phyloP scores from a whole-genome alignment of 2,888 invertebrate species.

The Ormyrus thymus region DNA sequence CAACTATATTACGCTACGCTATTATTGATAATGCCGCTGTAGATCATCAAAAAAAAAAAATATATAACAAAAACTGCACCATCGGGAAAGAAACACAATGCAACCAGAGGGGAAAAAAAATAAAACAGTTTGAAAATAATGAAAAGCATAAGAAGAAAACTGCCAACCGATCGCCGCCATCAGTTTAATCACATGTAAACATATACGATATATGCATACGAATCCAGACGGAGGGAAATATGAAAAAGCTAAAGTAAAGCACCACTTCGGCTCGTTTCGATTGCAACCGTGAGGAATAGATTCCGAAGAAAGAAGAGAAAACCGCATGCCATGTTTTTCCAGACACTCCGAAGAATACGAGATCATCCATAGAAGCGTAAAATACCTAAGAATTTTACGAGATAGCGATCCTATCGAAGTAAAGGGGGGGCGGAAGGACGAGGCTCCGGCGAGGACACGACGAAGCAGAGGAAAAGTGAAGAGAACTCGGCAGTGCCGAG shows the following conservation, averaged over 20 bases:
- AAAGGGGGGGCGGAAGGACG: conserved; percentile 41
- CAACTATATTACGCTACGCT: conserved; percentile 60
- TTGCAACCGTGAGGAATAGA: conserved; percentile 52
- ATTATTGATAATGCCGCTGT: conserved; percentile 57
- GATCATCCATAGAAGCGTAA: conserved; percentile 26
- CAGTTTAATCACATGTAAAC: conserved; percentile 44
- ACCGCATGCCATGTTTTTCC: conserved; percentile 55
- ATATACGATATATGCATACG: conserved; percentile 56
- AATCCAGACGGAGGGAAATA: conserved; percentile 37
- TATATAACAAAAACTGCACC: conserved; percentile 6
- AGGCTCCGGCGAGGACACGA: conserved; percentile 39
- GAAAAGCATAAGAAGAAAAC: conserved; percentile 56
- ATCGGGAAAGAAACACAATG: conserved; percentile 13
- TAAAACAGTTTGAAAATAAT: not conserved
- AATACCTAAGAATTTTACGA: conserved; percentile 32
- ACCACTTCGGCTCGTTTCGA: conserved; percentile 54
- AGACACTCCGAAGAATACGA: conserved; percentile 26
- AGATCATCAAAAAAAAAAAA: conserved; percentile 48
- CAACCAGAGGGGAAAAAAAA: conserved; percentile 40
- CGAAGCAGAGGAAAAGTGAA: not conserved
- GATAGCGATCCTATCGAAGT: not conserved
- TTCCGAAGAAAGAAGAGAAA: conserved; percentile 36
- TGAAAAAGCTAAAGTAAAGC: conserved; percentile 37
- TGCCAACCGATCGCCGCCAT: conserved; percentile 52
- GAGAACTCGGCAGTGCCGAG: conserved; percentile 47